A percentile compares a stretch with the other conserved stretches of the same genome.
These are phyloP conservation scores for Eucriotettix oculatus DNA, from an alignment of 2,888 invertebrate genomes.

Conservation along the genomic window DNA sequence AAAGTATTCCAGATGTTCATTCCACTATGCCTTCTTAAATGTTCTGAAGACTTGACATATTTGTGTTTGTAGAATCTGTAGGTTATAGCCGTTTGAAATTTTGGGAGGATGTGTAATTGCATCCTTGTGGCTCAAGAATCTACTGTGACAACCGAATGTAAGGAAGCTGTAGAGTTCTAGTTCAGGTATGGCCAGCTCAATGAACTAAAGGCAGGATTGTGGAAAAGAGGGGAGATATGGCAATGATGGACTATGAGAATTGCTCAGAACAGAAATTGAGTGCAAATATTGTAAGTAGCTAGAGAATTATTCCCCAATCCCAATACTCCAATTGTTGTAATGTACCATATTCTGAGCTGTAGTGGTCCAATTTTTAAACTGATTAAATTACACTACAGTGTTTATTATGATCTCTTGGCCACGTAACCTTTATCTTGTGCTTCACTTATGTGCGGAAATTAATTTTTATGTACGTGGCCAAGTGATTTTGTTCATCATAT, in stretches of 20 bases:
- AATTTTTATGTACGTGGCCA: background rate
- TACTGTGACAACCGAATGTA: background rate
- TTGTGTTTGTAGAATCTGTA: conserved; percentile 5
- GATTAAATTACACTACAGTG: background rate
- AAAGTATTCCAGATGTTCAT: conserved; percentile 13
- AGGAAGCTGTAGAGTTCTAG: background rate
- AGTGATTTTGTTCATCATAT: conserved; percentile 4
- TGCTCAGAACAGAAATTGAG: conserved; percentile 7
- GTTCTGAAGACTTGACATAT: conserved; percentile 7
- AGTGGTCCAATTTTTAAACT: background rate
- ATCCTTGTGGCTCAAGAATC: background rate
- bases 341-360: conserved; percentile 6
- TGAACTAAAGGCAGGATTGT: background rate
- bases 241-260: background rate
- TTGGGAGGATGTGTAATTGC: background rate
- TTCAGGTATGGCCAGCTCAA: background rate
- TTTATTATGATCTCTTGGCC: conserved; percentile 4
- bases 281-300: conserved; percentile 10
- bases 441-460: conserved; percentile 6
- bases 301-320: conserved; percentile 3
- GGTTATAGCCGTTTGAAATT: conserved; percentile 1
- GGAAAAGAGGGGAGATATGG: conserved; percentile 1
- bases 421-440: conserved; percentile 4
- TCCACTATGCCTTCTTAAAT: conserved; percentile 14
- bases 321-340: conserved; percentile 3